Evolutionary conservation across 2,113 vertebrate species (phyloP), one percentile per base, ranked within the genome.

Genomic region (Phyllopteryx taeniolatus): DNA sequence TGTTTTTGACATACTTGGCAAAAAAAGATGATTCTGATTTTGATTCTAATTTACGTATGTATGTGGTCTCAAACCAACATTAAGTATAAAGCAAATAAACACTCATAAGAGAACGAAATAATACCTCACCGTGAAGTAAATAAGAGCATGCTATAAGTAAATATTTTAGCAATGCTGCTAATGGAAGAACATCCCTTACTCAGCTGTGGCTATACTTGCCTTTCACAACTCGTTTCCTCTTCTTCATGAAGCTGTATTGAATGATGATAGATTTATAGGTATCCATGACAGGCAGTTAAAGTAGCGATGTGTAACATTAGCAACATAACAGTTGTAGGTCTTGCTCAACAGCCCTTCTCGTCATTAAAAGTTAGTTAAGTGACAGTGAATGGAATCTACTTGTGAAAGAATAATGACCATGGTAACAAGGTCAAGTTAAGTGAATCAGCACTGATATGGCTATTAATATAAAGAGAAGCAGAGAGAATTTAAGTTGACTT

Each of bases 321-420:
- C 80, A 80, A 61, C 54, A 51, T 79, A 86, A 72, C 81, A 85
- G 80, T 85, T 90, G 90, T 91, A 86, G 90, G 88, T 89, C 88
- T 87, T 91, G 90, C 85, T 88, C 86, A 90, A 90, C 86, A 86
- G 74, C 78, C 88, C 87, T 80, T 87, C 71, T 61, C 88, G 85
- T 89, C 90, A 90, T 91, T 90, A 90, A 90, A 89, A 89, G 79
- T 88, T 87, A 53, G 81, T 85, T 89, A 91, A 90, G 85, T 88
- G 88, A 88, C 78, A 60, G 81, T 87, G 87, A 87, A 82, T 77
- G 81, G 79, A 68, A 76, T 87, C 79, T 81, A 86, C 88, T 88
- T 88, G 82, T 70, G 82, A 79, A 79, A 80, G 51, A 87, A 86
- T 87, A 88, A 90, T 86, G 87, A 87, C 83, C 83, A 88, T 77